Evolutionary conservation across 2,888 invertebrate species (phyloP).

Genomic region (Trichopoda pennipes): DNA sequence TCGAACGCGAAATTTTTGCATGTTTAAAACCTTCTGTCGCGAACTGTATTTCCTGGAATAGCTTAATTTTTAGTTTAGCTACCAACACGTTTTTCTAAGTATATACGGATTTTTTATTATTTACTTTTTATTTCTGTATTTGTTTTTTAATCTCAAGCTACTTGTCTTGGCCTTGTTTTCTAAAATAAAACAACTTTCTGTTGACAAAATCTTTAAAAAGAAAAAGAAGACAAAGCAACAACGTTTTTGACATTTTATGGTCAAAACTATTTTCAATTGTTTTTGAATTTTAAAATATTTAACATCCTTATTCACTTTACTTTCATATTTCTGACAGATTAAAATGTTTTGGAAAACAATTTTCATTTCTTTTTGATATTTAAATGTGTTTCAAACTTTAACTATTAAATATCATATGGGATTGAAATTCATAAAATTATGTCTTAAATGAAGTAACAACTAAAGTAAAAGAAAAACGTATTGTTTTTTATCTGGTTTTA

Average conservation of each 20-base stretch:
- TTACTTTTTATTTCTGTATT: slow-evolving; percentile 50
- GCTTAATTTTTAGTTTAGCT: too few relatives aligned
- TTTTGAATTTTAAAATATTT: slow-evolving; percentile 34
- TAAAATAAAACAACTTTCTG: slow-evolving; percentile 3
- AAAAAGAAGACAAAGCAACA: slow-evolving; percentile 25
- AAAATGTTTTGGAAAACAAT: slow-evolving; percentile 14
- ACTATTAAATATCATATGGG: too few relatives aligned
- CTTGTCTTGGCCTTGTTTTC: slow-evolving; percentile 48
- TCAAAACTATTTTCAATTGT: slow-evolving; percentile 27
- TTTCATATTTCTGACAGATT: slow-evolving; percentile 30
- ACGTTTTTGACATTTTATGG: slow-evolving; percentile 36
- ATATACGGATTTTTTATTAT: slow-evolving; percentile 16
- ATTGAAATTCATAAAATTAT: too few relatives aligned
- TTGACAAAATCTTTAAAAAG: slow-evolving; percentile 17
- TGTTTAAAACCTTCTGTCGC: too few relatives aligned
- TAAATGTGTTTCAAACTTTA: too few relatives aligned
- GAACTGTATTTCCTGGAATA: too few relatives aligned
- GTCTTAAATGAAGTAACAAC: too few relatives aligned
- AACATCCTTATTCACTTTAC: slow-evolving; percentile 28
- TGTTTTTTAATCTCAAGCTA: slow-evolving; percentile 7
- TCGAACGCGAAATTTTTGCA: too few relatives aligned
- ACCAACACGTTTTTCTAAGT: neutral
- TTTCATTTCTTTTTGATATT: too few relatives aligned
- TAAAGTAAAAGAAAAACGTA: too few relatives aligned
- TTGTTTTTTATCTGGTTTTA: too few relatives aligned